phyloP scores from a whole-genome alignment of 92 coral and sea anemone genomes.

The Desmophyllum pertusum region DNA sequence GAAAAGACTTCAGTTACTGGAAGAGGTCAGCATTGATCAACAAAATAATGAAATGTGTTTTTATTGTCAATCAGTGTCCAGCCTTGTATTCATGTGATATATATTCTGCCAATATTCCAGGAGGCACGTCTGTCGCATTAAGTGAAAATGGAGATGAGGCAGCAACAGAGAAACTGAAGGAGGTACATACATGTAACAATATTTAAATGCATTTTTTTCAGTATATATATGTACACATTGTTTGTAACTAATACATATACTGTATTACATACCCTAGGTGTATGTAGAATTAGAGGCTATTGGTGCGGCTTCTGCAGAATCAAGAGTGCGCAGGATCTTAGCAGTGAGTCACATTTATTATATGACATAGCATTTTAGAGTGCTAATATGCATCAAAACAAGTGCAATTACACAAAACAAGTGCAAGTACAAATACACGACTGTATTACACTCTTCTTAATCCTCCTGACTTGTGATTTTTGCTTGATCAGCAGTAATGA shows the following conservation, averaged over 20 bases:
- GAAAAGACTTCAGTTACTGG: constrained; percentile 81
- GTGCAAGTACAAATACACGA: too few species aligned
- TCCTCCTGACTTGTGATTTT: too few species aligned
- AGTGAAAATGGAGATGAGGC: constrained; percentile 93
- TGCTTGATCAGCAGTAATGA: too few species aligned
- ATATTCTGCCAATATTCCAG: constrained; percentile 32
- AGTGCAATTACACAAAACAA: too few species aligned
- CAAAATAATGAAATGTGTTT: not conserved
- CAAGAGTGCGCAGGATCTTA: constrained; percentile 94
- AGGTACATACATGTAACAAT: constrained; percentile 69
- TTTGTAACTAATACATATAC: not conserved
- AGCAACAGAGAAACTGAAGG: constrained; percentile 87
- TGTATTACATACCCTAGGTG: constrained; percentile 60
- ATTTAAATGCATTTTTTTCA: too few species aligned
- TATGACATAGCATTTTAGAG: too few species aligned
- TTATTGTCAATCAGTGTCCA: too few species aligned
- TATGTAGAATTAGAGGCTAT: constrained; percentile 93
- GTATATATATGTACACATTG: not conserved
- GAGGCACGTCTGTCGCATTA: constrained; percentile 76
- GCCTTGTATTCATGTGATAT: not conserved
- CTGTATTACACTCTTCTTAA: too few species aligned
- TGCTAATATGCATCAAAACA: too few species aligned
- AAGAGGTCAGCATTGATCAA: constrained; percentile 62
- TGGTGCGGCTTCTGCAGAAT: constrained; percentile 98
- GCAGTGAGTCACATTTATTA: constrained; percentile 80